These are phyloP conservation scores for Rhynchotus rufescens DNA, from an alignment of 2,797 vertebrate species.

Conservation along the genomic window DNA sequence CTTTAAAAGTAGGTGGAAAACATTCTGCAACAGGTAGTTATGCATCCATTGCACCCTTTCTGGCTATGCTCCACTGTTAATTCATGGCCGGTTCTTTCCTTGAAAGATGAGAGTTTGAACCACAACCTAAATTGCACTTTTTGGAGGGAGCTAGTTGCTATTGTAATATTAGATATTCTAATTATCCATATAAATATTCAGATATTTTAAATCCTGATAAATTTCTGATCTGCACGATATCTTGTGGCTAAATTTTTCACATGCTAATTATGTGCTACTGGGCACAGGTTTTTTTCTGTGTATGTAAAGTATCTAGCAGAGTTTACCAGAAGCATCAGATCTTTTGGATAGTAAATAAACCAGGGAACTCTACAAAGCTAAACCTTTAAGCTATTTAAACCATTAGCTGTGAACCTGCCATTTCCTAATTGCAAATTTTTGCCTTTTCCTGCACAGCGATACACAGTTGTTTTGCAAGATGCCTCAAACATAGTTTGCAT, in stretches of 20 bases:
- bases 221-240: not conserved
- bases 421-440: constrained; percentile 56
- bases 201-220: not conserved
- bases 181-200: not conserved
- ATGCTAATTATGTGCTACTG: not conserved
- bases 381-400: constrained; percentile 1
- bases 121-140: not conserved
- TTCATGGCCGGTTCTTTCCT: not conserved
- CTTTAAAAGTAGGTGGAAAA: not conserved
- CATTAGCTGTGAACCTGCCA: constrained; percentile 26
- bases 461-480: constrained; percentile 52
- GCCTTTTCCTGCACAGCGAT: constrained; percentile 43
- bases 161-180: not conserved
- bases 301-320: not conserved
- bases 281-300: not conserved
- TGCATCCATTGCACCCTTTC: not conserved
- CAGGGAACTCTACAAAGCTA: not conserved
- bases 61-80: not conserved
- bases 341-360: not conserved
- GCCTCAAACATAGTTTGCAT: constrained; percentile 53
- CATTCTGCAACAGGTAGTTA: not conserved
- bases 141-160: not conserved
- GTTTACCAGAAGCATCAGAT: not conserved
- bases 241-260: not conserved
- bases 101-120: not conserved